Evolutionary conservation across 2,888 invertebrate genomes (phyloP), one percentile per base, ranked within the genome.

Genomic region (Acanthopleura granulata): DNA sequence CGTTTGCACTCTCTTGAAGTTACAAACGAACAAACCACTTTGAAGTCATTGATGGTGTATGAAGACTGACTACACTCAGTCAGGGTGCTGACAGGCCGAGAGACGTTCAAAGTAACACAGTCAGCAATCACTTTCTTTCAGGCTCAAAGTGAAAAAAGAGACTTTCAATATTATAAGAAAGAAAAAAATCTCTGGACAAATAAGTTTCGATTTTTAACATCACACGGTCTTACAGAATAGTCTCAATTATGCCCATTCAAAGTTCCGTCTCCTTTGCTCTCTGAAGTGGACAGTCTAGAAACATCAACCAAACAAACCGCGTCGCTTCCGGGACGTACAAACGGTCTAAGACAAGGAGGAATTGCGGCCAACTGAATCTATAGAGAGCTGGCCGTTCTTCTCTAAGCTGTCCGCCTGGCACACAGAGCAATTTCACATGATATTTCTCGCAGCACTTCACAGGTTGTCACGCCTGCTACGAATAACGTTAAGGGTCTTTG

Each of bases 1-100:
- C 57, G 18, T 57, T 22, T 57, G 22, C 22, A 57, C 18, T 22
- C 57, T 22, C 57, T 57, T 57, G 57, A 57, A 57, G 57, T 57
- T 66, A 66, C 66, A 66, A 66, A 25, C 25, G 22, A 66, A 66
- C 66, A 66, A 27, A 22, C 29, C 66, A 57, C 66, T 66, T 66
- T 66, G 66, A 66, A 66, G 66, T 66, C 66, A 66, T 66, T 66
- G 25, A 66, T 66, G 29, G 66, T 6, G 29, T 25, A 22, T 66
- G 25, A 66, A 66, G 66, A 27, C 18, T 27, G 22, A 66, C 66
- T 66, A 15, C 6, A 27, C 66, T 57, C 66, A 27, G 27, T n/a
- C 22, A 57, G 57, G 57, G n/a, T 57, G 57, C 57, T 57, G 57
- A 57, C 18, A 66, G 27, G 25, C 66, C 6, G 29, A 15, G 22